These are phyloP conservation scores for Aporophyla nigra DNA, from an alignment of 2,888 invertebrate genomes.

Conservation along the genomic window DNA sequence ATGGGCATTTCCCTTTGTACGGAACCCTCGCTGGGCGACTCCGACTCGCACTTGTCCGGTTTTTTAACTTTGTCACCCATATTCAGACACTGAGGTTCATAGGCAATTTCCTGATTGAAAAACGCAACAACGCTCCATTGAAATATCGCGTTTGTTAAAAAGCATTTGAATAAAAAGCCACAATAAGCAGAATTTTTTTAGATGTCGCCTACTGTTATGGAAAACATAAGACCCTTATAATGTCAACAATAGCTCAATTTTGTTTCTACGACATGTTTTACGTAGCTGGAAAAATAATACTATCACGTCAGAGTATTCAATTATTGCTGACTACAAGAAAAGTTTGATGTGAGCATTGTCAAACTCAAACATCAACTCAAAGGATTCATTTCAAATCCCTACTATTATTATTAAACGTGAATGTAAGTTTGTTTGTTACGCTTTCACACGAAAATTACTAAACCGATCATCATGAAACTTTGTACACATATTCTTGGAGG, in stretches of 20 bases:
- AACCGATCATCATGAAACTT: too few relatives aligned
- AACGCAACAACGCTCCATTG: too few relatives aligned
- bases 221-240: not conserved
- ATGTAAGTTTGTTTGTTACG: too few relatives aligned
- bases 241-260: not conserved
- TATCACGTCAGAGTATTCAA: not conserved
- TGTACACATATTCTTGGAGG: too few relatives aligned
- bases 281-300: not conserved
- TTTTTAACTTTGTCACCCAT: not conserved
- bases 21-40: too few relatives aligned
- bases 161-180: not conserved
- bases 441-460: too few relatives aligned
- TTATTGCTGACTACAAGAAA: not conserved
- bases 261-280: not conserved
- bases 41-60: too few relatives aligned
- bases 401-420: too few relatives aligned
- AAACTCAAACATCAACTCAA: too few relatives aligned
- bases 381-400: too few relatives aligned
- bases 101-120: not conserved
- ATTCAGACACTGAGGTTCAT: not conserved
- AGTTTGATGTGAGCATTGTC: too few relatives aligned
- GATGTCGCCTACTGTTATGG: not conserved
- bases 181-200: not conserved
- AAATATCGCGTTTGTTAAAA: not conserved
- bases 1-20: too few relatives aligned